Evolutionary conservation across 1,140 invertebrate species (phyloP).

Genomic region (Melitaea cinxia): DNA sequence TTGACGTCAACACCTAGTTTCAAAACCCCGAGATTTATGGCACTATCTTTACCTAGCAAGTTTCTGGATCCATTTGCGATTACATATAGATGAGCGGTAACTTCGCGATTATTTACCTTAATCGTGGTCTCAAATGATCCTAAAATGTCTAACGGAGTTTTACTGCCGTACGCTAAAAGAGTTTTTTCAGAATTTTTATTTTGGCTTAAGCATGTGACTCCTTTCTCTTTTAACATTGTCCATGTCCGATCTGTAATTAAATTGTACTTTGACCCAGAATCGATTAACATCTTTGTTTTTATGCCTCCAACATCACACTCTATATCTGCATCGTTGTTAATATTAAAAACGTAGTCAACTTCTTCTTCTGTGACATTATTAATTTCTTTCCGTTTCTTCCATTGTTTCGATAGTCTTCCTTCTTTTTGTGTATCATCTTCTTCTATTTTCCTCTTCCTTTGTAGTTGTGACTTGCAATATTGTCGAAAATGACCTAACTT

Average conservation of each 20-base stretch:
- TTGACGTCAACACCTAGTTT: conserved; percentile 31
- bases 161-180: conserved; percentile 37
- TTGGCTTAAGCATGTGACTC: conserved; percentile 20
- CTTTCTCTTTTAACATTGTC: conserved; percentile 27
- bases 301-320: conserved; percentile 34
- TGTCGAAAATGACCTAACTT: background rate
- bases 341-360: conserved; percentile 30
- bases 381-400: background rate
- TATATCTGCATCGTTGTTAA: conserved; percentile 24
- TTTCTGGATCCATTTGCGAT: conserved; percentile 37
- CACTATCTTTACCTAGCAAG: conserved; percentile 41
- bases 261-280: conserved; percentile 40
- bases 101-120: conserved; percentile 6
- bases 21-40: conserved; percentile 35
- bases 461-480: background rate
- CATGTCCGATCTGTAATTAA: conserved; percentile 47
- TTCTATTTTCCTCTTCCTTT: background rate
- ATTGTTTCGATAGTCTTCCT: background rate
- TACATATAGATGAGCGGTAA: conserved; percentile 26
- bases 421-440: background rate
- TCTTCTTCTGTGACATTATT: background rate
- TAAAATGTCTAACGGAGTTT: conserved; percentile 34
- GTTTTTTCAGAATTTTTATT: conserved; percentile 29
- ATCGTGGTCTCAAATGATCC: conserved; percentile 39
- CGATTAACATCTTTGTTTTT: conserved; percentile 34